Conservation (phyloP, 2,888 invertebrate species). For the Lampropteryx suffumata region DNA sequence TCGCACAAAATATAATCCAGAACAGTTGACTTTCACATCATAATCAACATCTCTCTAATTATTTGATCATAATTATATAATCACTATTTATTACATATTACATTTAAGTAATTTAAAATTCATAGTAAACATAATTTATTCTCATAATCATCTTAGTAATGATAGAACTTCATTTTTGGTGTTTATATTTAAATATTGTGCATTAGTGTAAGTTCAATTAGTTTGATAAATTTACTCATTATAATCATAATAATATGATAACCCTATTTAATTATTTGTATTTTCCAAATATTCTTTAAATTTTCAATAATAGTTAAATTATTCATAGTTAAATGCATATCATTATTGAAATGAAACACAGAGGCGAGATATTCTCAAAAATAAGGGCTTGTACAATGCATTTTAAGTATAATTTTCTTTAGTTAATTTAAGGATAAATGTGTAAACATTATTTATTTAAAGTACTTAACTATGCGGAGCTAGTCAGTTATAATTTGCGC, state of each 20-base stretch:
- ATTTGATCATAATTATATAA: conserved; percentile 69
- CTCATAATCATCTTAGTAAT: conserved; percentile 75
- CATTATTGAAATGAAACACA: conserved; percentile 59
- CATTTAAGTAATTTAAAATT: conserved; percentile 79
- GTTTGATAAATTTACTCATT: conserved; percentile 71
- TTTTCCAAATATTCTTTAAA: conserved; percentile 65
- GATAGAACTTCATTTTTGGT: conserved; percentile 78
- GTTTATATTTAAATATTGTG: conserved; percentile 69
- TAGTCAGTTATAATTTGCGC: conserved; percentile 83
- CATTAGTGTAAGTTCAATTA: conserved; percentile 74
- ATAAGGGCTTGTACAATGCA: conserved; percentile 71
- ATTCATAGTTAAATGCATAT: conserved; percentile 79
- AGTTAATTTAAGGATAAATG: conserved; percentile 77
- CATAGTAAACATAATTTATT: conserved; percentile 78
- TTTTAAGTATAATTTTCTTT: conserved; percentile 68
- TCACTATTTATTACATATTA: conserved; percentile 82
- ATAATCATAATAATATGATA: conserved; percentile 45
- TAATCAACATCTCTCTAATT: conserved; percentile 76
- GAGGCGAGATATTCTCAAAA: conserved; percentile 61
- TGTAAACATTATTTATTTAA: conserved; percentile 80
- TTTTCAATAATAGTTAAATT: conserved; percentile 73
- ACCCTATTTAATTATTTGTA: conserved; percentile 67
- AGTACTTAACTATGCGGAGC: conserved; percentile 83
- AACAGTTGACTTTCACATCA: conserved; percentile 63
- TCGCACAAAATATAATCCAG: conserved; percentile 47